Percentiles rank a stretch among this genome's conserved stretches.
Evolutionary conservation across 2,888 invertebrate genomes (phyloP).

Genomic region (Pomacea canaliculata): DNA sequence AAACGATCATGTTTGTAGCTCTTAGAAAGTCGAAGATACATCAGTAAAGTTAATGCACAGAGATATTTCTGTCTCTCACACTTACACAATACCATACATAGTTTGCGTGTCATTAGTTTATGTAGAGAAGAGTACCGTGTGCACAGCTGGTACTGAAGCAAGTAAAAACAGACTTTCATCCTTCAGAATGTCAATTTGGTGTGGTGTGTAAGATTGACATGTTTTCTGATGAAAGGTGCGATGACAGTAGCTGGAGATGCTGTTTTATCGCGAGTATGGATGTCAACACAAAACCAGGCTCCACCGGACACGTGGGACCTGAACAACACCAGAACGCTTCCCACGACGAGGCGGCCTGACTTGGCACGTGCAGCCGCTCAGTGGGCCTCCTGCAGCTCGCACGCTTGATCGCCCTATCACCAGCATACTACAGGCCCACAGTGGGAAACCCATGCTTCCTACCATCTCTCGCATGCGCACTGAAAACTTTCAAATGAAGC

Average conservation of each 20-base stretch:
- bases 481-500: neutral
- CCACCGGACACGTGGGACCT: constrained; percentile 39
- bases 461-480: too few species aligned
- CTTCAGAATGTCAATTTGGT: too few species aligned
- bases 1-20: neutral
- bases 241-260: constrained; percentile 43
- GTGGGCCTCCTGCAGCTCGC: constrained; percentile 44
- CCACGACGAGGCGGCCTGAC: constrained; percentile 37
- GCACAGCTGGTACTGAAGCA: too few species aligned
- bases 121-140: too few species aligned
- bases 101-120: too few species aligned
- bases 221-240: constrained; percentile 34
- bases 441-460: constrained; percentile 29
- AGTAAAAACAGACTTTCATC: too few species aligned
- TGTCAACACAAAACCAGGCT: constrained; percentile 28
- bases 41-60: constrained; percentile 4
- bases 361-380: constrained; percentile 36
- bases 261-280: constrained; percentile 44
- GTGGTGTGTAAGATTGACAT: too few species aligned
- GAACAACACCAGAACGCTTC: constrained; percentile 35
- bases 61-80: neutral
- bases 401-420: constrained; percentile 38
- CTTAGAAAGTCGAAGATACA: neutral
- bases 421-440: constrained; percentile 48
- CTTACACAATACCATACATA: too few species aligned